phyloP scores from a whole-genome alignment of 1,140 invertebrate genomes.

The Rhizoglyphus robini region DNA sequence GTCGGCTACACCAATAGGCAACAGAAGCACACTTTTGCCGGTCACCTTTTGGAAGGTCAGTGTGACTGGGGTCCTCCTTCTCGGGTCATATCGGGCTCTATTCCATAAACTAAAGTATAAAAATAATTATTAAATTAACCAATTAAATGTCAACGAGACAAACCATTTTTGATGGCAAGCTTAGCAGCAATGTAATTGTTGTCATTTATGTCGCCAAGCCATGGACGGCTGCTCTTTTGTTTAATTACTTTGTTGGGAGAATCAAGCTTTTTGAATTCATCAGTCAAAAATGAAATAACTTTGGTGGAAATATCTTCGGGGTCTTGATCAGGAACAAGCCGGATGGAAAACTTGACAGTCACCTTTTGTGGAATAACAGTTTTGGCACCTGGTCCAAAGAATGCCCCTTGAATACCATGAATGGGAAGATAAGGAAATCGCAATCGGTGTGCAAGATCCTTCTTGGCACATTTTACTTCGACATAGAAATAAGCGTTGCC shows the following conservation, averaged over 20 bases:
- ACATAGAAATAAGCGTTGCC: conserved; percentile 84
- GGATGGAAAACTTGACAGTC: conserved; percentile 40
- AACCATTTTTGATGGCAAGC: conserved; percentile 54
- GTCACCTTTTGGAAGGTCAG: conserved; percentile 74
- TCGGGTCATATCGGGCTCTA: conserved; percentile 82
- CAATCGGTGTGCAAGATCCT: conserved; percentile 89
- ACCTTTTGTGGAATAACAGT: conserved; percentile 41
- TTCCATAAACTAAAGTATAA: conserved; percentile 54
- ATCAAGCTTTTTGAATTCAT: conserved; percentile 29
- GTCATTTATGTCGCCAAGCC: conserved; percentile 82
- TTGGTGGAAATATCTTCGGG: conserved; percentile 25
- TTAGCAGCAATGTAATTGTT: conserved; percentile 77
- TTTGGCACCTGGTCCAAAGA: conserved; percentile 31
- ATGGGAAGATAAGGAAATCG: conserved; percentile 42
- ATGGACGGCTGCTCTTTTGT: conserved; percentile 64
- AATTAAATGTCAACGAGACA: background rate
- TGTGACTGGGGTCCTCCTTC: conserved; percentile 90
- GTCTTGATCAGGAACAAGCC: conserved; percentile 36
- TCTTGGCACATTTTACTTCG: conserved; percentile 71
- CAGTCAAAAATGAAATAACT: conserved; percentile 28
- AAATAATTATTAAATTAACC: background rate
- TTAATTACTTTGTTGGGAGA: conserved; percentile 38
- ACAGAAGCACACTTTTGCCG: conserved; percentile 76
- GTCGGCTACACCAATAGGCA: conserved; percentile 74
- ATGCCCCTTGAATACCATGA: conserved; percentile 27